phyloP scores from a whole-genome alignment of 2,797 vertebrate genomes.

The Capromys pilorides region DNA sequence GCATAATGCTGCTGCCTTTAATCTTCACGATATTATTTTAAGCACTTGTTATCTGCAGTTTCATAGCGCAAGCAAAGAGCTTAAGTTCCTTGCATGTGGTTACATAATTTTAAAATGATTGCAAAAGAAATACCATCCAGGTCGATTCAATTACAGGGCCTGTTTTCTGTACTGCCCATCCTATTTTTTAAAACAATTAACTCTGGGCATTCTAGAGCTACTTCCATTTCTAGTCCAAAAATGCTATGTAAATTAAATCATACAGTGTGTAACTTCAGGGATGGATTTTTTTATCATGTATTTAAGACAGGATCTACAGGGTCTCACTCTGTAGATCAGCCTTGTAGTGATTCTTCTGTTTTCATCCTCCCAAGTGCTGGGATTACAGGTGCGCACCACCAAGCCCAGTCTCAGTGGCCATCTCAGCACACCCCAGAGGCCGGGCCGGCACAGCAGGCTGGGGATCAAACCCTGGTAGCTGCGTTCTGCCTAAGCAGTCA shows the following conservation, averaged over 20 bases:
- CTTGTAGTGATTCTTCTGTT: no score
- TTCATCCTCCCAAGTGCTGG: no score
- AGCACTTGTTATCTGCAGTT: not conserved
- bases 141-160: not conserved
- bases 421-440: no score
- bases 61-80: not conserved
- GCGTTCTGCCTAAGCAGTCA: no score
- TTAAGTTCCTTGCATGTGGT: not conserved
- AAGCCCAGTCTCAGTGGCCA: no score
- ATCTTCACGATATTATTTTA: constrained; percentile 18
- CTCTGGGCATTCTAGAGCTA: not conserved
- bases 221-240: constrained; percentile 11
- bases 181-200: constrained; percentile 29
- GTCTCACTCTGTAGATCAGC: no score
- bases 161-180: not conserved
- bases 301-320: no score
- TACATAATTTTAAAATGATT: not conserved
- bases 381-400: no score
- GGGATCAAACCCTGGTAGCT: no score
- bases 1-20: not conserved
- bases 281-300: no score
- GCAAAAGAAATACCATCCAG: not conserved
- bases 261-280: not conserved
- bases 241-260: not conserved
- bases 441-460: no score